phyloP scores from a whole-genome alignment of 2,113 vertebrate species.

The Gnathonemus echidnorhynchus region DNA sequence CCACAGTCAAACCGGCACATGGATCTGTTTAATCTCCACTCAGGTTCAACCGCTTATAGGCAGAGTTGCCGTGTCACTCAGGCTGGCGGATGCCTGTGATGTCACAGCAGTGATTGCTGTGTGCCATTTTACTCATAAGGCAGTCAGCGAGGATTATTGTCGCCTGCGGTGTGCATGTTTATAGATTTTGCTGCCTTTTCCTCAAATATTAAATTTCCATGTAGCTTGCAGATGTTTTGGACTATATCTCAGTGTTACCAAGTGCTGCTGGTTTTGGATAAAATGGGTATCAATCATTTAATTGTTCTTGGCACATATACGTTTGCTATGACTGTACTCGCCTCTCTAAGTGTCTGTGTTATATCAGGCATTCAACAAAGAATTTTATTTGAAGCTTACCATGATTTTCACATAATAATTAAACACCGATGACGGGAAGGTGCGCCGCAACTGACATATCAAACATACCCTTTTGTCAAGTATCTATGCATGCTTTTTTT shows the following conservation, averaged over 20 bases:
- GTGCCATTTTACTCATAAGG: not conserved
- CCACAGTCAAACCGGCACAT: not conserved
- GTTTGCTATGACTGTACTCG: not conserved
- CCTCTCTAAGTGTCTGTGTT: not conserved
- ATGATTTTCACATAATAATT: not conserved
- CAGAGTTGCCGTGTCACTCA: not conserved
- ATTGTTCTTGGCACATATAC: not conserved
- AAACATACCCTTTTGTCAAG: not conserved
- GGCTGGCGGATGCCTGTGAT: not conserved
- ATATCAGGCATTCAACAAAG: not conserved
- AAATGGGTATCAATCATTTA: not conserved
- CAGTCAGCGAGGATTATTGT: not conserved
- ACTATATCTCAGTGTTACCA: not conserved
- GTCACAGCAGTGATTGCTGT: not conserved
- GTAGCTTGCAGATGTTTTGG: not conserved
- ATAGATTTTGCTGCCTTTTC: not conserved
- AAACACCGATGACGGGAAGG: not conserved
- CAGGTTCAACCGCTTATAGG: not conserved
- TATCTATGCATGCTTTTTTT: not conserved
- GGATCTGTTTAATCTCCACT: slow-evolving; percentile 3
- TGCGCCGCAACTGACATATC: not conserved
- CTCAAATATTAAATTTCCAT: not conserved
- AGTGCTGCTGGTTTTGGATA: not conserved
- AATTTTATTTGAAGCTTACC: not conserved
- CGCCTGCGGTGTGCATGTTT: not conserved